Conservation (phyloP, 1,140 invertebrate species). For the Thaumatotibia leucotreta region DNA sequence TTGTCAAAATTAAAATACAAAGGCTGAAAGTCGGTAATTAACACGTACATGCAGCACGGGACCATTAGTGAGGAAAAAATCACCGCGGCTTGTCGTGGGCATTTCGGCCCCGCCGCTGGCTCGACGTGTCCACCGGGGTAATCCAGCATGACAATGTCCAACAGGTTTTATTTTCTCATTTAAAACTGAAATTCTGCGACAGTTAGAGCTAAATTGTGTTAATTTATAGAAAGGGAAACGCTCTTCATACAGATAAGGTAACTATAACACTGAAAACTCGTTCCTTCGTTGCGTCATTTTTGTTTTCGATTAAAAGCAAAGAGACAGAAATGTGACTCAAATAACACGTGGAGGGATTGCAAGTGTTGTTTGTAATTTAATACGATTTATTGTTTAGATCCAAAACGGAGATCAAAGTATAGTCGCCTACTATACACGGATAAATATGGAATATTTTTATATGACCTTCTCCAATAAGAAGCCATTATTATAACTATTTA, state of each 20-base stretch:
- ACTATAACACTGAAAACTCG: no score
- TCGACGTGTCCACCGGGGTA: not conserved
- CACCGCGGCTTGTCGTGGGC: conserved; percentile 2
- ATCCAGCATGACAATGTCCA: conserved; percentile 4
- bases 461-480: no score
- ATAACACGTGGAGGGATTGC: no score
- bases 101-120: conserved; percentile 1
- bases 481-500: no score
- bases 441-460: no score
- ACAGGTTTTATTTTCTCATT: conserved; percentile 10
- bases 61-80: conserved; percentile 12
- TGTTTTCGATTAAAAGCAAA: not conserved
- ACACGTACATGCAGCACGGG: conserved; percentile 11
- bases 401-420: no score
- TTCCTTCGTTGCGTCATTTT: not conserved
- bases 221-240: not conserved
- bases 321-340: not conserved
- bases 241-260: not conserved
- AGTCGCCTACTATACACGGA: no score
- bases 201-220: not conserved
- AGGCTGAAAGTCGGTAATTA: conserved; percentile 51
- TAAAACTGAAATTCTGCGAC: not conserved
- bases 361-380: no score
- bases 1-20: conserved; percentile 70
- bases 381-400: no score